phyloP scores from a whole-genome alignment of 2,888 invertebrate species.

The Trissolcus japonicus region DNA sequence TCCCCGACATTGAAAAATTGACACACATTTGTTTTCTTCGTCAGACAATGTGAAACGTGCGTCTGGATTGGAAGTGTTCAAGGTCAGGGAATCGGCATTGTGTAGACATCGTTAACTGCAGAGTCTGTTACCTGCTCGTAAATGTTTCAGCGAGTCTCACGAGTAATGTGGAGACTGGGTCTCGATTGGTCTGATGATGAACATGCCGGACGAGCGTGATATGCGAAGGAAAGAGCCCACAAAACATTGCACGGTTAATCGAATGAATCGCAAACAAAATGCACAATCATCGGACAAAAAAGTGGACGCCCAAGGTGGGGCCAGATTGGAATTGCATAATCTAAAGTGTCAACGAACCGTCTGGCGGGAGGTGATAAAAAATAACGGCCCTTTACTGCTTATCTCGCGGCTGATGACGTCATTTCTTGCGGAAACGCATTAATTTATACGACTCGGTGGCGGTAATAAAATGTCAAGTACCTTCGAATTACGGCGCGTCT shows the following conservation, averaged over 20 bases:
- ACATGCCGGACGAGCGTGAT: slow-evolving; percentile 25
- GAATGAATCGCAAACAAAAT: slow-evolving; percentile 13
- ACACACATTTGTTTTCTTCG: slow-evolving; percentile 33
- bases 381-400: slow-evolving; percentile 52
- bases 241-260: slow-evolving; percentile 18
- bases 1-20: slow-evolving; percentile 20
- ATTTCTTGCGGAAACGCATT: slow-evolving; percentile 72
- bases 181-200: slow-evolving; percentile 46
- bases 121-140: slow-evolving; percentile 58
- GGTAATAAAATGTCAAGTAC: slow-evolving; percentile 55
- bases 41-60: slow-evolving; percentile 56
- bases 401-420: slow-evolving; percentile 65
- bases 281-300: slow-evolving; percentile 5
- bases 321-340: slow-evolving; percentile 25
- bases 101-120: slow-evolving; percentile 53
- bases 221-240: slow-evolving; percentile 16
- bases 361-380: slow-evolving; percentile 59
- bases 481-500: slow-evolving; percentile 50
- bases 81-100: slow-evolving; percentile 66
- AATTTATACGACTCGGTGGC: slow-evolving; percentile 63
- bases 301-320: not conserved
- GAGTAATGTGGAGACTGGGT: slow-evolving; percentile 29
- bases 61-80: slow-evolving; percentile 51
- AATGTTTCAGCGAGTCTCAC: slow-evolving; percentile 16
- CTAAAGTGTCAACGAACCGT: slow-evolving; percentile 44